phyloP scores from a whole-genome alignment of 2,797 vertebrate genomes.

The Cirrhinus molitorella region DNA sequence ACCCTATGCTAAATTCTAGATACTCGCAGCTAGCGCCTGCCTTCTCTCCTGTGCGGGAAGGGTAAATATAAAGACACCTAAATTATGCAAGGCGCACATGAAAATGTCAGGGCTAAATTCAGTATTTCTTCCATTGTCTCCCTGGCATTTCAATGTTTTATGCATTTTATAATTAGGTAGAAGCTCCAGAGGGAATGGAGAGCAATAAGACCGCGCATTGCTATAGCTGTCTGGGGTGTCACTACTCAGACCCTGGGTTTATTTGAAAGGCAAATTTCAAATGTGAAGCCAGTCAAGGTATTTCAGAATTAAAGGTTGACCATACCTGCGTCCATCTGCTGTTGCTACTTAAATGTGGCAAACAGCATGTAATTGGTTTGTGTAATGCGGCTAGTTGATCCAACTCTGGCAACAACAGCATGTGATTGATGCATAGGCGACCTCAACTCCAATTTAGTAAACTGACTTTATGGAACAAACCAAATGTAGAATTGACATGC shows the following conservation, averaged over 20 bases:
- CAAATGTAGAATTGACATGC: not conserved
- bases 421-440: constrained; percentile 8
- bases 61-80: constrained; percentile 76
- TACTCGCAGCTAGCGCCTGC: constrained; percentile 2
- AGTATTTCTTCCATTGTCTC: constrained; percentile 76
- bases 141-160: constrained; percentile 79
- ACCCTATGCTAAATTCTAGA: constrained; percentile 50
- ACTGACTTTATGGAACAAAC: not conserved
- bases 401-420: constrained; percentile 36
- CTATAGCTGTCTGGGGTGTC: constrained; percentile 57
- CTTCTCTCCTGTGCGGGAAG: constrained; percentile 49
- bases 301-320: constrained; percentile 44
- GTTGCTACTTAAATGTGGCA: constrained; percentile 24
- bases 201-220: constrained; percentile 56
- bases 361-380: constrained; percentile 21
- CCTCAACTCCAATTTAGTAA: no score
- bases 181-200: constrained; percentile 67
- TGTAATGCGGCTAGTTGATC: constrained; percentile 14
- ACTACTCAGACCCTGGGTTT: constrained; percentile 63
- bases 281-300: constrained; percentile 35
- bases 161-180: constrained; percentile 81
- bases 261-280: constrained; percentile 75
- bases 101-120: constrained; percentile 82
- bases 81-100: constrained; percentile 79
- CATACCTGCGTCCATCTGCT: constrained; percentile 30